Base-by-base conservation (phyloP, 1,140 invertebrate genomes). In the Wasmannia auropunctata region DNA sequence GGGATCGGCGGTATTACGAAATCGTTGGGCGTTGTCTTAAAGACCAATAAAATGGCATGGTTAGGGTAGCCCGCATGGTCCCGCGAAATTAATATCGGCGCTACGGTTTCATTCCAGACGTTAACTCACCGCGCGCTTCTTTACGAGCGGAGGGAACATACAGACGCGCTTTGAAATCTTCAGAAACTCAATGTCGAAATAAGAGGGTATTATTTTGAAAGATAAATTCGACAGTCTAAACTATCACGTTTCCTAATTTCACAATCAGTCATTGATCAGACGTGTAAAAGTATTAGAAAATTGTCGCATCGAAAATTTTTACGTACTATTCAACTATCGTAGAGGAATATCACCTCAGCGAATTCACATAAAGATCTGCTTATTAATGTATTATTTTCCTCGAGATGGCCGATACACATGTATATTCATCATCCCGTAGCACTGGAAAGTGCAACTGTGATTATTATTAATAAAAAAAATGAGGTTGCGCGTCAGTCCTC, bases 81-180 rank as follows among this genome's bases (percentile, higher is more conserved):
- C 46, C 34, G 75, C 58, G 69, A 89, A 89, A 89, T 89, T 88
- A 89, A 89, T 89, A 86, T 88, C 84, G 76, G 87, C 69, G 67
- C 67, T 85, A 85, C 58, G 46, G 58, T 89, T 89, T 75, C 88
- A 79, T 86, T 70, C 28, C 19, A 43, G 22, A 60, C 65, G 58
- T 75, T 86, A 89, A 72, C 65, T 72, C 56, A 80, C 56, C 22
- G 74, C 19, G 86, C 40, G 84, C 43, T 54, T 54, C 51, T 86
- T 88, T 89, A 88, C 81, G 80, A 85, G 56, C 63, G 34, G 0
- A 76, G n/a, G n/a, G 40, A 28, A 8, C 28, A 14, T 6, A 25
- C 11, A 40, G 28, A 22, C 54, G 75, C 11, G 6, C 14, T 8
- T 34, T 0, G 43, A n/a, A 22, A 65, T 34, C 60, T 49, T 49